These are phyloP conservation scores for Drosophila truncata DNA, from an alignment of 1,140 invertebrate genomes.

Conservation along the genomic window DNA sequence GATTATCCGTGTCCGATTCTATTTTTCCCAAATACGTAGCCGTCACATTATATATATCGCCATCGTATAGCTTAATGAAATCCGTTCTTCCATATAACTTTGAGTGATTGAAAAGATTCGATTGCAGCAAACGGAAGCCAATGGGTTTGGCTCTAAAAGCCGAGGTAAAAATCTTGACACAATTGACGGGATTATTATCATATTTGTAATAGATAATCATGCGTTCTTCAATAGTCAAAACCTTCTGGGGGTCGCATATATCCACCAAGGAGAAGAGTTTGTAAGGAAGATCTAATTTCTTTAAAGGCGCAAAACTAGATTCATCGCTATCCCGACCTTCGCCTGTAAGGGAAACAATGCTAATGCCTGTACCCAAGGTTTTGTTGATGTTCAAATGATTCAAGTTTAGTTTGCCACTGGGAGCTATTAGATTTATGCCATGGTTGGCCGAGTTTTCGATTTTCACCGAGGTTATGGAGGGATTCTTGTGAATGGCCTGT, in stretches of 20 bases:
- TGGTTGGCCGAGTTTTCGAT: slow-evolving; percentile 95
- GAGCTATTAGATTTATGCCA: slow-evolving; percentile 96
- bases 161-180: slow-evolving; percentile 98
- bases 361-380: slow-evolving; percentile 95
- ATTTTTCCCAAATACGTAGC: slow-evolving; percentile 90
- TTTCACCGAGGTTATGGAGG: slow-evolving; percentile 92
- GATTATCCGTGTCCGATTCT: slow-evolving; percentile 89
- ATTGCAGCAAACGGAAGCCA: slow-evolving; percentile 95
- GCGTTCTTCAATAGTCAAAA: slow-evolving; percentile 95
- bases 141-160: slow-evolving; percentile 93
- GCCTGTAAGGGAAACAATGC: slow-evolving; percentile 94
- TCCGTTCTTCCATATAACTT: slow-evolving; percentile 92
- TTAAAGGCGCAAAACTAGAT: slow-evolving; percentile 94
- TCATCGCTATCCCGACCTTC: slow-evolving; percentile 95
- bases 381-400: slow-evolving; percentile 91
- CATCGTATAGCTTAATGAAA: slow-evolving; percentile 95
- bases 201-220: slow-evolving; percentile 99
- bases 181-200: slow-evolving; percentile 97
- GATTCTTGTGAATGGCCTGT: slow-evolving; percentile 94
- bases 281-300: slow-evolving; percentile 95
- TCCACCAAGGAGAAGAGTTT: slow-evolving; percentile 97
- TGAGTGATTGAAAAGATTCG: slow-evolving; percentile 97
- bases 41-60: slow-evolving; percentile 95
- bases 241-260: slow-evolving; percentile 97
- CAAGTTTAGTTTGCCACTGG: slow-evolving; percentile 91